phyloP scores from a whole-genome alignment of 2,113 vertebrate species.

The Merops nubicus region DNA sequence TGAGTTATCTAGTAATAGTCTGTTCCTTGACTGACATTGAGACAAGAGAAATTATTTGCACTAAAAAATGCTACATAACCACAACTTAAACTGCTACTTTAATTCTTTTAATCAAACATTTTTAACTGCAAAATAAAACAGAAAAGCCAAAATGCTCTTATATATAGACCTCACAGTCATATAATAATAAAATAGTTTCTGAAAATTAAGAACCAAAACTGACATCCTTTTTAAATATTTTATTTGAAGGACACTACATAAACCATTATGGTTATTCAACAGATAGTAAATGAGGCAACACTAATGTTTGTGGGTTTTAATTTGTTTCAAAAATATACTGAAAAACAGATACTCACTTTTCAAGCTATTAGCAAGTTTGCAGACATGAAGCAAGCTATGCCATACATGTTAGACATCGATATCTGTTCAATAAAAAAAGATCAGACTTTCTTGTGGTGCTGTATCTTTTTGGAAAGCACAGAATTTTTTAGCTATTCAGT shows the following conservation, averaged over 20 bases:
- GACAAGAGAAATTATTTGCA: not conserved
- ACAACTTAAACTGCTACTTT: not conserved
- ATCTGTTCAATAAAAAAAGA: not conserved
- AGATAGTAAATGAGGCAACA: not conserved
- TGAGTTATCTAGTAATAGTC: not conserved
- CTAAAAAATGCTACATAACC: not conserved
- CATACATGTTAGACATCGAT: accelerated
- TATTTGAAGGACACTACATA: not conserved
- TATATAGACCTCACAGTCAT: not conserved
- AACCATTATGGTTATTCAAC: not conserved
- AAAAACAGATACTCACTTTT: not conserved
- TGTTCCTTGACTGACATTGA: not conserved
- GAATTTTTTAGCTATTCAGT: not conserved
- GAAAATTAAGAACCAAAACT: not conserved
- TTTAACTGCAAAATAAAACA: not conserved
- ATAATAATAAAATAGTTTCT: not conserved
- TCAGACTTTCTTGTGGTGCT: not conserved
- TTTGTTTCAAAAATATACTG: not conserved
- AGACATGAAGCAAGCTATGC: not conserved
- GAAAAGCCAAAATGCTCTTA: not conserved
- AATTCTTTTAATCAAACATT: not conserved
- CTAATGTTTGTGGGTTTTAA: not conserved
- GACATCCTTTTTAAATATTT: not conserved
- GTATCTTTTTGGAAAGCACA: not conserved
- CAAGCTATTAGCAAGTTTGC: not conserved